Evolutionary conservation across 2,888 invertebrate genomes (phyloP).

Genomic region (Arctia plantaginis): DNA sequence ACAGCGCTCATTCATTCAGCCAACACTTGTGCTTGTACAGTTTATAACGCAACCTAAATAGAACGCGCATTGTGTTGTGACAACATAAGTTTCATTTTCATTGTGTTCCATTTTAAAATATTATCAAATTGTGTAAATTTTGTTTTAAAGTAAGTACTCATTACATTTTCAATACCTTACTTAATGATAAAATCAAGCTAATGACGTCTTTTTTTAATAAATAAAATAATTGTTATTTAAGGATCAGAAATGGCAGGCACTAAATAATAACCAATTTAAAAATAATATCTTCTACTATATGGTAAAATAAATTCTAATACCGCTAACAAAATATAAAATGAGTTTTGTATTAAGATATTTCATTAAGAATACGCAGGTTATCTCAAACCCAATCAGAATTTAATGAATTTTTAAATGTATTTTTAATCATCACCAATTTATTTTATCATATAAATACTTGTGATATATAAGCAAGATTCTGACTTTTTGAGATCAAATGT

Average conservation of each 20-base stretch:
- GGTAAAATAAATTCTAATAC: no score
- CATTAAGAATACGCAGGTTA: background rate
- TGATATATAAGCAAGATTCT: background rate
- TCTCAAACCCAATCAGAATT: background rate
- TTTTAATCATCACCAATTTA: background rate
- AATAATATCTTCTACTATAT: background rate
- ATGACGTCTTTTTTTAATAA: background rate
- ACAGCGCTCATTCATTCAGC: slow-evolving; percentile 8
- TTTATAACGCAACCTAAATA: slow-evolving; percentile 37
- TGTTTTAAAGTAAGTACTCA: slow-evolving; percentile 17
- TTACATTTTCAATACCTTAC: background rate
- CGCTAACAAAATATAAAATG: background rate
- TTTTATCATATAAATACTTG: background rate
- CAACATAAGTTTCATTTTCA: slow-evolving; percentile 35
- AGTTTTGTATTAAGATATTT: background rate
- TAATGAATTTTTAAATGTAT: background rate
- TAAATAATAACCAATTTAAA: background rate
- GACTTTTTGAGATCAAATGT: background rate
- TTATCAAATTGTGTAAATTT: background rate
- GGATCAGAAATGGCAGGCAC: background rate
- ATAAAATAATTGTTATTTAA: background rate
- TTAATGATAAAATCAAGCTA: background rate
- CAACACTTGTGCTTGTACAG: slow-evolving; percentile 27
- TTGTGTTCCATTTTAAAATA: slow-evolving; percentile 28
- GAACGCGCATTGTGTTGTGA: slow-evolving; percentile 45